phyloP scores from a whole-genome alignment of 2,113 vertebrate genomes.

The Saguinus midas region DNA sequence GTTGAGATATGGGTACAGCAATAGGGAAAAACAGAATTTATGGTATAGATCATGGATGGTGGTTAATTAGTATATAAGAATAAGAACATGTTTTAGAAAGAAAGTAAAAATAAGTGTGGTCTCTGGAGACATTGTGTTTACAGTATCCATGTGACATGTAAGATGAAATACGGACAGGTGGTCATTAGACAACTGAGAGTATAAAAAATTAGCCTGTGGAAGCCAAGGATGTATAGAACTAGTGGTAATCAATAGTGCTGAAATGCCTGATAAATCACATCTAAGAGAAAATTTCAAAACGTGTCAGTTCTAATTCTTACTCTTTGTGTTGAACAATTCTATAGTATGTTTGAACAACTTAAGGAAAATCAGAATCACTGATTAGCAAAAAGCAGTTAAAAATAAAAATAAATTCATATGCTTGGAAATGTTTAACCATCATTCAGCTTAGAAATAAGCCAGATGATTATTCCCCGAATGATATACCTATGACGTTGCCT shows the following conservation, averaged over 20 bases:
- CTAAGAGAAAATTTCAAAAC: neutral
- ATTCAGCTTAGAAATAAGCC: neutral
- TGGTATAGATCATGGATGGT: neutral
- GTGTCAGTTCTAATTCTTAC: neutral
- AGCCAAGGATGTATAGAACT: neutral
- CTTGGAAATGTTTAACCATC: neutral
- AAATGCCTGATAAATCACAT: neutral
- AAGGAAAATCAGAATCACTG: neutral
- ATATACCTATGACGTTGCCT: neutral
- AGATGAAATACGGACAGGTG: too few relatives aligned
- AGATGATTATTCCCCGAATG: neutral
- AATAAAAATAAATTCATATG: neutral
- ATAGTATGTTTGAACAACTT: neutral
- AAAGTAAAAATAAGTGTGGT: neutral
- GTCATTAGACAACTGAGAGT: neutral
- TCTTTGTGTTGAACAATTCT: neutral
- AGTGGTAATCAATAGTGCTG: neutral
- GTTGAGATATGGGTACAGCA: neutral
- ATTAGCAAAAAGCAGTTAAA: neutral
- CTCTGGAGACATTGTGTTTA: neutral
- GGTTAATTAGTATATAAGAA: neutral
- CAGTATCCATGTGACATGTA: neutral
- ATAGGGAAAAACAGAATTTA: neutral
- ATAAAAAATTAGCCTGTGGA: too few relatives aligned
- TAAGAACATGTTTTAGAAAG: neutral